These are phyloP conservation scores for Masnerella sp. DNA, from an alignment of 2,888 invertebrate genomes.

Conservation along the genomic window DNA sequence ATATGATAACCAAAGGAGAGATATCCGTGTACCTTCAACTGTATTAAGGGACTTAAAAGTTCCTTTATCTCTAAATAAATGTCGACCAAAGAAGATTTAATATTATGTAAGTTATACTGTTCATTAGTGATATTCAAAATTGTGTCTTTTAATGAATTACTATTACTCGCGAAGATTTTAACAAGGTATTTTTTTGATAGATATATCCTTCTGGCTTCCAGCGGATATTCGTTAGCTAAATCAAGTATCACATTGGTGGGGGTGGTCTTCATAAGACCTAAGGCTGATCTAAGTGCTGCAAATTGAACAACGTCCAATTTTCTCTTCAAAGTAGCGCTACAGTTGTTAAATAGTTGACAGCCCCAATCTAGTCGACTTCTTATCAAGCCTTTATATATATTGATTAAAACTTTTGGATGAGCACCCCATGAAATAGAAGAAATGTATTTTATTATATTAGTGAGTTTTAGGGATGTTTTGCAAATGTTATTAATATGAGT, in stretches of 20 bases:
- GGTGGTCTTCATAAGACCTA: slow-evolving; percentile 1
- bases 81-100: too few relatives aligned
- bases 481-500: neutral
- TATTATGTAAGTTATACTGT: too few relatives aligned
- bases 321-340: neutral
- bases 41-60: too few relatives aligned
- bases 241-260: slow-evolving; percentile 6
- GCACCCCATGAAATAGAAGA: slow-evolving; percentile 1
- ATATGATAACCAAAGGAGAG: too few relatives aligned
- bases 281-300: neutral
- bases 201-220: neutral
- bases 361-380: slow-evolving; percentile 12
- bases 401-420: slow-evolving; percentile 3
- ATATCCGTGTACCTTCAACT: too few relatives aligned
- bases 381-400: slow-evolving; percentile 12
- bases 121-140: neutral
- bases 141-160: neutral
- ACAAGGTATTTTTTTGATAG: neutral
- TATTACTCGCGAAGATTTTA: neutral
- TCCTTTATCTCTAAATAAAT: too few relatives aligned
- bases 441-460: slow-evolving; percentile 2
- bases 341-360: neutral
- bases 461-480: neutral
- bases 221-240: neutral
- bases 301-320: neutral